These are phyloP conservation scores for Macrochelys suwanniensis DNA, from an alignment of 2,797 vertebrate genomes.

Conservation along the genomic window DNA sequence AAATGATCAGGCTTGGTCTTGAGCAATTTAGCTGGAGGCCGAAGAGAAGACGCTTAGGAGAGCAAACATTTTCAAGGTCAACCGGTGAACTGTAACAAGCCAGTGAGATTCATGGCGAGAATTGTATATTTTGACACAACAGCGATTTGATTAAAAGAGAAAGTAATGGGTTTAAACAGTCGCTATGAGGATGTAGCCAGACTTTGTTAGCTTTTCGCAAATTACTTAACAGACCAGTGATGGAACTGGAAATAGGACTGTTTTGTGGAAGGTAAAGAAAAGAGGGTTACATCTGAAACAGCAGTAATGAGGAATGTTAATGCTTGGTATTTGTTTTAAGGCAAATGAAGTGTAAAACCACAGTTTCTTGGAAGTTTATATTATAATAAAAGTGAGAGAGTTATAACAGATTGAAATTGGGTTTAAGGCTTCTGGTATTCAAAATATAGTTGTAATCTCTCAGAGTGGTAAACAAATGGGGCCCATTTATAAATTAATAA, in stretches of 20 bases:
- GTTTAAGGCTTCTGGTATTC: constrained; percentile 20
- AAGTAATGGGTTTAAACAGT: constrained; percentile 99
- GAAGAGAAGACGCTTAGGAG: constrained; percentile 90
- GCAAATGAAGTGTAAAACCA: neutral
- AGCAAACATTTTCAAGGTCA: constrained; percentile 99
- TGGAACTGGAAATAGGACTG: constrained; percentile 89
- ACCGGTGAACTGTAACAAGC: constrained; percentile 94
- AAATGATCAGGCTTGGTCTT: constrained; percentile 86
- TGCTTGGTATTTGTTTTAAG: neutral
- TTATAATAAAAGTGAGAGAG: neutral
- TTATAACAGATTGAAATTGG: neutral
- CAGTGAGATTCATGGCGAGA: constrained; percentile 93
- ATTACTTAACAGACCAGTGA: constrained; percentile 93
- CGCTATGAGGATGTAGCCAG: constrained; percentile 92
- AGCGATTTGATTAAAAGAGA: constrained; percentile 98
- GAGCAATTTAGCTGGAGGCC: constrained; percentile 86
- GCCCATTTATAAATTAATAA: neutral
- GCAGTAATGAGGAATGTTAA: constrained; percentile 67
- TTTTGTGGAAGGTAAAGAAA: constrained; percentile 86
- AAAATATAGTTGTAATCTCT: neutral
- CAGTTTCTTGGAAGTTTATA: constrained; percentile 14
- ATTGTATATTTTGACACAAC: constrained; percentile 96
- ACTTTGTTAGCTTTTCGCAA: constrained; percentile 91
- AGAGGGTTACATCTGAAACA: constrained; percentile 66
- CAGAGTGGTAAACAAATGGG: neutral